Conservation (phyloP, 2,888 invertebrate genomes). For the Leptinotarsa juncta region DNA sequence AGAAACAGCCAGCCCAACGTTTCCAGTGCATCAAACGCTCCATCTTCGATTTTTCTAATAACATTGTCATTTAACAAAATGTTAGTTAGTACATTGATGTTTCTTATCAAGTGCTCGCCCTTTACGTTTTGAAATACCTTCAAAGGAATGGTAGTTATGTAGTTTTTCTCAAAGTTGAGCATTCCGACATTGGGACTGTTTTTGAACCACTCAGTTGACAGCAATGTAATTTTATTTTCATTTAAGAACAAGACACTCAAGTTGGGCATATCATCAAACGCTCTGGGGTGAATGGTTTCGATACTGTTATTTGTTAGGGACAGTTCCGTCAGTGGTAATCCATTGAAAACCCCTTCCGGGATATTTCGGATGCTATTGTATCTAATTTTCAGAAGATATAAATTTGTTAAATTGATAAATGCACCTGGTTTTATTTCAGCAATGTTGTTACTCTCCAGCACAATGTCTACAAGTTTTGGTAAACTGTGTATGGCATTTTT, state of each 20-base stretch:
- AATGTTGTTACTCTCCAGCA: conserved; percentile 51
- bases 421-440: conserved; percentile 52
- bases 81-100: conserved; percentile 47
- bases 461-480: conserved; percentile 54
- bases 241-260: conserved; percentile 52
- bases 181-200: conserved; percentile 51
- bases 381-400: conserved; percentile 51
- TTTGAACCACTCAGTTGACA: conserved; percentile 54
- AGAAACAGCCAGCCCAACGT: conserved; percentile 54
- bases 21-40: conserved; percentile 53
- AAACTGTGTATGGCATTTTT: conserved; percentile 56
- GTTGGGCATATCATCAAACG: conserved; percentile 55
- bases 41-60: conserved; percentile 52
- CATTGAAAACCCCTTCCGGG: conserved; percentile 52
- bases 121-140: conserved; percentile 51
- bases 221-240: conserved; percentile 52
- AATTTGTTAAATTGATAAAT: conserved; percentile 50
- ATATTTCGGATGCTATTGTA: conserved; percentile 51
- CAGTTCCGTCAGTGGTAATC: conserved; percentile 49
- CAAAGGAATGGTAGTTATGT: conserved; percentile 49
- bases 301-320: conserved; percentile 53
- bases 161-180: conserved; percentile 53
- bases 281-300: conserved; percentile 50
- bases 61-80: conserved; percentile 53
- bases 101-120: conserved; percentile 44